These are phyloP conservation scores for Paraescarpia echinospica DNA, from an alignment of 1,140 invertebrate species.

Conservation along the genomic window DNA sequence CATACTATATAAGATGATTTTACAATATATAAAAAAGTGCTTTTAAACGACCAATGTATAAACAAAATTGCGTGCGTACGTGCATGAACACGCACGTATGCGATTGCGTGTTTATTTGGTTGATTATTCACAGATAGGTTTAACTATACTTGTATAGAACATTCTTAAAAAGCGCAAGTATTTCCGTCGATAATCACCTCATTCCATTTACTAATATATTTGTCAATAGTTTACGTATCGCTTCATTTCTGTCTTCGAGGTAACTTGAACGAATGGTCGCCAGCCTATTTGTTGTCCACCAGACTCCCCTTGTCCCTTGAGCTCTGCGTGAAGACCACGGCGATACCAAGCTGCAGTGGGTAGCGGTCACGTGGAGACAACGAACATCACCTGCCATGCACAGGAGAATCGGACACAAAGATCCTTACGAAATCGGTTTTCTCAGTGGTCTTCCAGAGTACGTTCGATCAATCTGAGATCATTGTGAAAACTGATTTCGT, in stretches of 20 bases:
- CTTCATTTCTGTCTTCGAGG: background rate
- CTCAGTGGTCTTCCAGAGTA: background rate
- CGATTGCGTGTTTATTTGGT: no score
- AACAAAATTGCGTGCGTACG: no score
- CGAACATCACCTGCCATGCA: background rate
- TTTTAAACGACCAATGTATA: no score
- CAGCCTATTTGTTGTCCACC: background rate
- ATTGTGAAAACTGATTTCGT: constrained; percentile 6
- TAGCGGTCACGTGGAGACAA: background rate
- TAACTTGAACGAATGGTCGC: background rate
- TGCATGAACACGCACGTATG: no score
- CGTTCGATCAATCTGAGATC: background rate
- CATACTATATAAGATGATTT: no score
- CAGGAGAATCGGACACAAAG: background rate
- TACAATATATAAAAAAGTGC: no score
- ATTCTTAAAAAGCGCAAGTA: background rate
- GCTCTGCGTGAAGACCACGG: background rate
- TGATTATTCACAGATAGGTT: background rate
- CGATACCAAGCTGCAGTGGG: background rate
- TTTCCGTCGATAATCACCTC: background rate
- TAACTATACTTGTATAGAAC: background rate
- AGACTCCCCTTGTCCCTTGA: background rate
- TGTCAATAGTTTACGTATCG: background rate
- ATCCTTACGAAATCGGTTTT: constrained; percentile 1
- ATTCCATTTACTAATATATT: background rate